phyloP scores from a whole-genome alignment of 2,888 invertebrate genomes.

The Aleiodes leptofemur region DNA sequence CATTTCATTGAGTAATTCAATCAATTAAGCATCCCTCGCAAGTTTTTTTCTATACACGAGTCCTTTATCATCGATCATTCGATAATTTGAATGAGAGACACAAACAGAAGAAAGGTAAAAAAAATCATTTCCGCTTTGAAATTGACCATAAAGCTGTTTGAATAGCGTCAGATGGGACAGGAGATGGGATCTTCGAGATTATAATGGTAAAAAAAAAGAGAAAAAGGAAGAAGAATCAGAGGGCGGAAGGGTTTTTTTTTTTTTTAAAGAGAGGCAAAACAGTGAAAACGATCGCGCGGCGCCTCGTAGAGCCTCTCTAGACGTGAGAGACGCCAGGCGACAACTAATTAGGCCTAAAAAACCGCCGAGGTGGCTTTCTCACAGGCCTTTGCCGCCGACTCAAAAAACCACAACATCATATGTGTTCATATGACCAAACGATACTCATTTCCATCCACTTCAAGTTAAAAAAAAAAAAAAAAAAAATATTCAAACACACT shows the following conservation, averaged over 20 bases:
- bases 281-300: conserved; percentile 53
- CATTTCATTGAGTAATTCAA: background rate
- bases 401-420: conserved; percentile 41
- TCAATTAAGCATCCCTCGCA: background rate
- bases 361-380: conserved; percentile 63
- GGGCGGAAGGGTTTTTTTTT: conserved; percentile 50
- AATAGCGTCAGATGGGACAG: conserved; percentile 22
- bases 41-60: background rate
- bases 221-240: conserved; percentile 40
- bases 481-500: background rate
- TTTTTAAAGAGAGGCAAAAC: conserved; percentile 43
- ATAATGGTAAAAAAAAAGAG: conserved; percentile 19
- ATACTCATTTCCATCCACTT: conserved; percentile 13
- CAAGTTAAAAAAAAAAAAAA: conserved; percentile 1
- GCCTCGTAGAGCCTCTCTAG: conserved; percentile 57
- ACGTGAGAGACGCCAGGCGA: conserved; percentile 69
- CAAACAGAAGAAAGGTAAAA: background rate
- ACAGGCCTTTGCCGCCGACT: conserved; percentile 58
- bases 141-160: conserved; percentile 31
- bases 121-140: conserved; percentile 31
- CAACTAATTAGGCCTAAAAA: conserved; percentile 75
- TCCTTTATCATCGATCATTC: conserved; percentile 5
- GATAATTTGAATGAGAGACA: conserved; percentile 19
- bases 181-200: conserved; percentile 26
- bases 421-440: conserved; percentile 13